phyloP scores from a whole-genome alignment of 2,888 invertebrate species.

The Zaprionus obscuricornis region DNA sequence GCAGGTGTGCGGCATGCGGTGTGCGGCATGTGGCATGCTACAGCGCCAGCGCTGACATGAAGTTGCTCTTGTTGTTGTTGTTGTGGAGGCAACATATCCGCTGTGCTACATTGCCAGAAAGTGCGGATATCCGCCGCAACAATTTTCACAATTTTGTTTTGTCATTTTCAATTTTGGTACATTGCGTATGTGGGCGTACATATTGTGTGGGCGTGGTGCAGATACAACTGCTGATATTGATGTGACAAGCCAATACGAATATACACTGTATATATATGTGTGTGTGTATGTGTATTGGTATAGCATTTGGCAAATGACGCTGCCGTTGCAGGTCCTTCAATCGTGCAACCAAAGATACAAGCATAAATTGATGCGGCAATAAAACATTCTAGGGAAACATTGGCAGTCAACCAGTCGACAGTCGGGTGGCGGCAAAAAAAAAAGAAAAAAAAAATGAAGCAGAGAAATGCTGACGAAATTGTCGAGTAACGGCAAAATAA shows the following conservation, averaged over 20 bases:
- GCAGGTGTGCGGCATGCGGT: not conserved
- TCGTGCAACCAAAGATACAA: slow-evolving; percentile 32
- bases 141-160: slow-evolving; percentile 60
- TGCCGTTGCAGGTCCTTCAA: slow-evolving; percentile 20
- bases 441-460: no score
- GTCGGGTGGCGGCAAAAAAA: slow-evolving; percentile 11
- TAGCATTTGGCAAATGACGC: slow-evolving; percentile 17
- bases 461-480: slow-evolving; percentile 36
- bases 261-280: not conserved
- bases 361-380: slow-evolving; percentile 47
- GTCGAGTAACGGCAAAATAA: slow-evolving; percentile 61
- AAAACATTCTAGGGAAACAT: slow-evolving; percentile 36
- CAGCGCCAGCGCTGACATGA: not conserved
- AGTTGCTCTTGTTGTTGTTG: slow-evolving; percentile 4
- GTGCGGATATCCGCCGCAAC: slow-evolving; percentile 71
- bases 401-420: not conserved
- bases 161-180: slow-evolving; percentile 65
- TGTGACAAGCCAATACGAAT: slow-evolving; percentile 13
- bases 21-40: slow-evolving; percentile 10
- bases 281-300: slow-evolving; percentile 16
- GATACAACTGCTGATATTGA: slow-evolving; percentile 22
- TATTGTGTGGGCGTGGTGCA: slow-evolving; percentile 10
- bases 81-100: slow-evolving; percentile 54
- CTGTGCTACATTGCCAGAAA: slow-evolving; percentile 31
- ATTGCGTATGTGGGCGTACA: slow-evolving; percentile 19